Evolutionary conservation across 2,797 vertebrate genomes (phyloP), one percentile per base, ranked within the genome.

Genomic region (Pseudochirops corinnae): DNA sequence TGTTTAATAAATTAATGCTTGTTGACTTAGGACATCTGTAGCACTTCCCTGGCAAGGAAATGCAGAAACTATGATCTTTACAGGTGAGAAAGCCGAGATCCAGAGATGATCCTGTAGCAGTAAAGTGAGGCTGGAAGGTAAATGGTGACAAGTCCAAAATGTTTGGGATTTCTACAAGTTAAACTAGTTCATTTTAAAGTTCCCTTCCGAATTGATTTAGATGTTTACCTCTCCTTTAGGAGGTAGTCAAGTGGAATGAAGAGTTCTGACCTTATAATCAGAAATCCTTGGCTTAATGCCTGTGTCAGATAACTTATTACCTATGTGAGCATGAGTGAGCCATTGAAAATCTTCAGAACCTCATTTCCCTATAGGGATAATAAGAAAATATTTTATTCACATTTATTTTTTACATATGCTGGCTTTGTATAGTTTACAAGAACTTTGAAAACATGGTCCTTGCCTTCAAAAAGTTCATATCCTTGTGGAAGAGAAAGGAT

Each of bases 401-500:
- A 87, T 39, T 82, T 46, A 82, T 18, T 74, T 74, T 67, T 74
- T 39, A 74, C 6, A 11, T 82, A 82, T 9, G 9, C 74, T 82
- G 39, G 10, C 74, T 87, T 50, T 50, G 24, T 26, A 4, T 46
- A 87, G 13, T 24, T 4, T 46, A 26, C 21, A 87, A 50, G 4
- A 24, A 50, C 3, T 26, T 46, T 87, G 74, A 87, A 87, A 39
- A 87, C 39, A 50, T 26, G 39, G 39, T 11, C 24, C 5, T 82
- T 82, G 21, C n/a, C 67, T 82, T 46, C 67, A 82, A 46, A 82
- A 55, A 91, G 60, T 92, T n/a, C 92, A 95, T 57, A 28, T 91
- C 74, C 74, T 95, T 92, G 52, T 93, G 93, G 56, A 94, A 82
- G 7, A 74, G n/a, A 74, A n/a, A 33, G n/a, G 28, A 58, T 18